These are phyloP conservation scores for Casuarius casuarius DNA, from an alignment of 2,113 vertebrate genomes.

Conservation along the genomic window DNA sequence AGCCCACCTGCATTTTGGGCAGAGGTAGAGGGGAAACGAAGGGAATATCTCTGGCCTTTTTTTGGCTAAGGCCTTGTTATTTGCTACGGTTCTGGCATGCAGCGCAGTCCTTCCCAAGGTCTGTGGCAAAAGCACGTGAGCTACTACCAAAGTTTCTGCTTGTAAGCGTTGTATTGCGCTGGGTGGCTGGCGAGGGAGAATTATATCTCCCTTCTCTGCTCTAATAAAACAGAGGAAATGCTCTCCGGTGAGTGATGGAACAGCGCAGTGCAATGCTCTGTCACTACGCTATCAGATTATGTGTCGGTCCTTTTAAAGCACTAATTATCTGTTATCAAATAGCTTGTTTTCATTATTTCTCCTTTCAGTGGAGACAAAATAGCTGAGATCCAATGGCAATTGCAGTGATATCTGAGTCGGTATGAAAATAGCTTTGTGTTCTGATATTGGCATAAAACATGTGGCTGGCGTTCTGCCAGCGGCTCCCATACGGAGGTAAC, in stretches of 20 bases:
- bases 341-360: neutral
- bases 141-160: neutral
- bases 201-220: neutral
- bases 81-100: neutral
- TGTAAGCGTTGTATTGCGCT: fast-evolving
- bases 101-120: neutral
- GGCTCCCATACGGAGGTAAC: neutral
- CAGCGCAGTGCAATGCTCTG: neutral
- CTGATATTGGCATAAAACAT: neutral
- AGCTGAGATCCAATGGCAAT: neutral
- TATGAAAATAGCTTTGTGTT: neutral
- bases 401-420: neutral
- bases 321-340: neutral
- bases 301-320: neutral
- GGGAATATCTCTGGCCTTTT: neutral
- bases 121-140: neutral
- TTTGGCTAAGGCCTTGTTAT: neutral
- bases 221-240: neutral
- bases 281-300: neutral
- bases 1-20: too few species aligned
- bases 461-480: neutral
- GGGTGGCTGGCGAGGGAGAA: neutral
- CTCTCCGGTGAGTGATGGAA: neutral
- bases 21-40: neutral
- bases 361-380: neutral